phyloP scores from a whole-genome alignment of 1,140 invertebrate species.

The Euschistus heros region DNA sequence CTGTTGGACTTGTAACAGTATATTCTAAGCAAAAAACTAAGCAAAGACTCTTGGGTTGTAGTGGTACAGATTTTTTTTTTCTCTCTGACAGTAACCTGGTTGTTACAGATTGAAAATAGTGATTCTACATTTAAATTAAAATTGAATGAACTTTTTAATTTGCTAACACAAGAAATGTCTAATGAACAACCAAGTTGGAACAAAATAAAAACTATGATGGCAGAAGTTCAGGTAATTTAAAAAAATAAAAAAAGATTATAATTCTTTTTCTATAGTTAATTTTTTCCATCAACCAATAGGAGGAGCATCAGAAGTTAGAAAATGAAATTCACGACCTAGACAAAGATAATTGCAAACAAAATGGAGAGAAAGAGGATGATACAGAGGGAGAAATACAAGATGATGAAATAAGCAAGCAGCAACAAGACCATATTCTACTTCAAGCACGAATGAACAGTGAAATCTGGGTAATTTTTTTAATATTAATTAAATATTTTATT shows the following conservation, averaged over 20 bases:
- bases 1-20: too few relatives aligned
- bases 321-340: background rate
- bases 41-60: too few relatives aligned
- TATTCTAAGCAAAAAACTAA: too few relatives aligned
- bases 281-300: constrained; percentile 20
- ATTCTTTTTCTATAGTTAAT: background rate
- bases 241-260: background rate
- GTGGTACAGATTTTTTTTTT: too few relatives aligned
- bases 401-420: constrained; percentile 34
- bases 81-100: background rate
- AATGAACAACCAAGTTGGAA: background rate
- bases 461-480: constrained; percentile 31
- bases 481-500: too few relatives aligned
- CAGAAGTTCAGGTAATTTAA: background rate
- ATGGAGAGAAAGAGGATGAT: background rate
- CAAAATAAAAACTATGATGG: background rate
- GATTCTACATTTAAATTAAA: constrained; percentile 19
- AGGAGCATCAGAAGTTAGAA: background rate
- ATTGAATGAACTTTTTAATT: constrained; percentile 32
- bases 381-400: constrained; percentile 30
- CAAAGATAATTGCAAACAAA: background rate
- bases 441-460: constrained; percentile 39
- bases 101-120: constrained; percentile 21
- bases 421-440: constrained; percentile 51
- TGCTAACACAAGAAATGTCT: background rate